Base-by-base conservation (phyloP, 2,113 vertebrate genomes). In the Boulengeromyrus knoepffleri region DNA sequence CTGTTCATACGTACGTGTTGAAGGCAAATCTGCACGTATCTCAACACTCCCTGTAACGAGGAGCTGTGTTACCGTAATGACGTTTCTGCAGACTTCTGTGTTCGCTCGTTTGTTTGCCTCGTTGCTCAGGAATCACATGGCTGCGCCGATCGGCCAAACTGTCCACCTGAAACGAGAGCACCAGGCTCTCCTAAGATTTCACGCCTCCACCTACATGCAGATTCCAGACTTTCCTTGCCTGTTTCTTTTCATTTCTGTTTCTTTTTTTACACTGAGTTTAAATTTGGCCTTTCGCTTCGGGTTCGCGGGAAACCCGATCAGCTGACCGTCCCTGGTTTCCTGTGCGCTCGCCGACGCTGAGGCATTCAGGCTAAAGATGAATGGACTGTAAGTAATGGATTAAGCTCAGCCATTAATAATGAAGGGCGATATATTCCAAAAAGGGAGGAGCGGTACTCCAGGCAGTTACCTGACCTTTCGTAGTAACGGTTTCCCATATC, bases 291-390 rank as follows among this genome's bases (percentile, higher is more conserved):
- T 53, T 50, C 3, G 36, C 31, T 7, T 80, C 19, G 49, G 74
- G 27, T 89, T 89, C 50, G 83, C 50, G 90, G 13, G 90, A 70
- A 93, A 92, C 89, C 88, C 50, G 90, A 92, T 91, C 89, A 49
- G 85, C 46, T 31, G 87, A 87, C 88, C 90, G 47, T 83, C 83
- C 90, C 83, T 46, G 62, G 86, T 87, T 47, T 87, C 88, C 88
- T 53, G 74, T 24, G 87, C 66, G 45, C 83, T 77, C 70, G 45
- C 70, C 88, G 47, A 89, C 3, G 31, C 17, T 8, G 1, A 49
- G n/a, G 13, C 49, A 5, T 52, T 87, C 85, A 36, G 27, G 13
- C 62, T 42, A 45, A 87, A 42, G 58, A 90, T 45, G 62, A 77
- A 88, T 90, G 86, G 47, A 24, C 89, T 39, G 66, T 27, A 90